Conservation (phyloP, 2,113 vertebrate genomes). For the Bolborhynchus lineola region DNA sequence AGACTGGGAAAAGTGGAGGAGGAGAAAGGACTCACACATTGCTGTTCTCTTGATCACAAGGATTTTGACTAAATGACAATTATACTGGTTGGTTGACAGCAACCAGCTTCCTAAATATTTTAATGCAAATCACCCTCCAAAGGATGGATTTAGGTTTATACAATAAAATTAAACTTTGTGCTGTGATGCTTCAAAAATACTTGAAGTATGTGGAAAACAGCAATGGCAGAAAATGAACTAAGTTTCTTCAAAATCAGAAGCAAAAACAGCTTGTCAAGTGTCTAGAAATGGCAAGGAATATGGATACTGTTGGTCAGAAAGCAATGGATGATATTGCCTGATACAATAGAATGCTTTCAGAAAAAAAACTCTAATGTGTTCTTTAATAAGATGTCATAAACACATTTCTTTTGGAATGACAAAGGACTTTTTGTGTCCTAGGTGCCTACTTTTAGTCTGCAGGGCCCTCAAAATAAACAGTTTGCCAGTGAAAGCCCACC, state of each 20-base stretch:
- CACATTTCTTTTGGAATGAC: neutral
- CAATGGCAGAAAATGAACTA: neutral
- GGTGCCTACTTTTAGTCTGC: neutral
- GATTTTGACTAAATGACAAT: neutral
- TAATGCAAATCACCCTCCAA: neutral
- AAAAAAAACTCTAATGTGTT: neutral
- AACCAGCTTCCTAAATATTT: neutral
- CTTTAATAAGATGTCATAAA: neutral
- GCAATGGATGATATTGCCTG: rapidly evolving
- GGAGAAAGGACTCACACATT: neutral
- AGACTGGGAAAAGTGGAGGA: neutral
- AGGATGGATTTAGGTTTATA: neutral
- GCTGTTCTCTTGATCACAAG: neutral
- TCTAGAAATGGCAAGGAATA: neutral
- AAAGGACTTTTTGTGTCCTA: neutral
- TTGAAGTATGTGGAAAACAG: neutral
- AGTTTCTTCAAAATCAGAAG: neutral
- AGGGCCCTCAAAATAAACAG: neutral
- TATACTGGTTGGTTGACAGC: neutral
- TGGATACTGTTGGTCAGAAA: neutral
- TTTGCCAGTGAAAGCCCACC: neutral
- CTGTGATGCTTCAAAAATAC: neutral
- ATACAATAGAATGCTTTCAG: neutral
- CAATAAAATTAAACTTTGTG: neutral
- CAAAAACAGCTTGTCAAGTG: neutral